A percentile compares a stretch with the other conserved stretches of the same genome.
These are phyloP conservation scores for Myiagra hebetior DNA, from an alignment of 2,113 vertebrate species.

Conservation along the genomic window DNA sequence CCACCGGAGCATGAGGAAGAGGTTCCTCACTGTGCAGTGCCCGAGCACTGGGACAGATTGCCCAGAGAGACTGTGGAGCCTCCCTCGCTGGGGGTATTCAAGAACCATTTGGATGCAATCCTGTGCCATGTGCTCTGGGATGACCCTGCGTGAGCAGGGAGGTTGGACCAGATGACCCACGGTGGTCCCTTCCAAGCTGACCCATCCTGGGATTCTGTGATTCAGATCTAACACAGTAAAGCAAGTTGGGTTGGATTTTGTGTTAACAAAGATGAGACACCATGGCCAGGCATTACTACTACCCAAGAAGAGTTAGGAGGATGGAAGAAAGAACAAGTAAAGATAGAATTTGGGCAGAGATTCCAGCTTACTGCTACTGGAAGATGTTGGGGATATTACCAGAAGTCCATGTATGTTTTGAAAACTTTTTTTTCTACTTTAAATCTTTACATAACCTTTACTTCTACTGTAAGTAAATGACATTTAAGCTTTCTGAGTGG, in stretches of 20 bases:
- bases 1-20: not conserved
- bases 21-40: not conserved
- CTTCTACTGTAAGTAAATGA: not conserved
- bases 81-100: not conserved
- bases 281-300: not conserved
- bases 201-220: not conserved
- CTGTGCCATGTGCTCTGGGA: not conserved
- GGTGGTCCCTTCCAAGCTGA: not conserved
- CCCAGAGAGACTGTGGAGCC: not conserved
- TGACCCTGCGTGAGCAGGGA: not conserved
- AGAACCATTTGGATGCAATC: not conserved
- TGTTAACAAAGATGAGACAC: not conserved
- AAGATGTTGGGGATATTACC: not conserved
- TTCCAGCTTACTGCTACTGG: not conserved
- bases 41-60: not conserved
- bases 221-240: not conserved
- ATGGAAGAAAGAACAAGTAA: not conserved
- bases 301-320: not conserved
- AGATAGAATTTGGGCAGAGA: not conserved
- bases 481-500: not conserved
- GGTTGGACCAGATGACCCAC: not conserved
- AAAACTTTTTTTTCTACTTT: not conserved
- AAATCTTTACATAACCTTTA: not conserved
- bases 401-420: not conserved
- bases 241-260: not conserved